Conservation (phyloP, 1,140 invertebrate species). For the Pomacea maculata region DNA sequence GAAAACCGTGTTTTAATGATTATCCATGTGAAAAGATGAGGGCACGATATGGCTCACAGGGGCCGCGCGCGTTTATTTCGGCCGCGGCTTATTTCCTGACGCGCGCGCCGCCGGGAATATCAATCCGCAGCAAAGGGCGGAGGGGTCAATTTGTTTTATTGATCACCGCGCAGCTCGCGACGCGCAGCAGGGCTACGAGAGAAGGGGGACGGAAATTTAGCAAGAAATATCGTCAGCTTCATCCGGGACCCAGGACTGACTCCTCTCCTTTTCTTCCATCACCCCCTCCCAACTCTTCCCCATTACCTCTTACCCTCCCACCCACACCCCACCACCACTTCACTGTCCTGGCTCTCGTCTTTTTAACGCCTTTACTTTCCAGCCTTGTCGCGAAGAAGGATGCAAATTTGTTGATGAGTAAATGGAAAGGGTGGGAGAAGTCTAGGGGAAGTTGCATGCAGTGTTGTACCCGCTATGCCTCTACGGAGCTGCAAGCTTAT, state of each 20-base stretch:
- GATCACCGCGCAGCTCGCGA: constrained; percentile 9
- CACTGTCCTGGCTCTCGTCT: too few species aligned
- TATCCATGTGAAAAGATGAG: constrained; percentile 24
- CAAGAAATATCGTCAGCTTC: constrained; percentile 16
- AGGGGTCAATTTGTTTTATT: constrained; percentile 33
- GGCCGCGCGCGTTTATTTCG: constrained; percentile 31
- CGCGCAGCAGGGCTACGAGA: background rate
- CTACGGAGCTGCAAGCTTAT: too few species aligned
- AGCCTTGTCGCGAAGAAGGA: too few species aligned
- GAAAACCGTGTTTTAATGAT: constrained; percentile 25
- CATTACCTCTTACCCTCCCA: background rate
- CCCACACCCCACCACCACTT: constrained; percentile 2
- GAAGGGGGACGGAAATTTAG: constrained; percentile 19
- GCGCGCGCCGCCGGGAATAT: constrained; percentile 25
- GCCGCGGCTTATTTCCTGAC: constrained; percentile 29
- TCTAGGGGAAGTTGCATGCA: too few species aligned
- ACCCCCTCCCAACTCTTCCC: background rate
- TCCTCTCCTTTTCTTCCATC: background rate
- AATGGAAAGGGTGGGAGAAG: too few species aligned
- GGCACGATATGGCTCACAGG: constrained; percentile 22
- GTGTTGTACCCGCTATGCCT: too few species aligned
- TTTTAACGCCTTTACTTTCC: too few species aligned
- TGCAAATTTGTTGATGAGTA: too few species aligned
- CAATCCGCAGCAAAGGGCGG: constrained; percentile 27
- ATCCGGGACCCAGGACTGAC: background rate